Conservation (phyloP, 1,140 invertebrate genomes). For the Hydropsyche tenuis region DNA sequence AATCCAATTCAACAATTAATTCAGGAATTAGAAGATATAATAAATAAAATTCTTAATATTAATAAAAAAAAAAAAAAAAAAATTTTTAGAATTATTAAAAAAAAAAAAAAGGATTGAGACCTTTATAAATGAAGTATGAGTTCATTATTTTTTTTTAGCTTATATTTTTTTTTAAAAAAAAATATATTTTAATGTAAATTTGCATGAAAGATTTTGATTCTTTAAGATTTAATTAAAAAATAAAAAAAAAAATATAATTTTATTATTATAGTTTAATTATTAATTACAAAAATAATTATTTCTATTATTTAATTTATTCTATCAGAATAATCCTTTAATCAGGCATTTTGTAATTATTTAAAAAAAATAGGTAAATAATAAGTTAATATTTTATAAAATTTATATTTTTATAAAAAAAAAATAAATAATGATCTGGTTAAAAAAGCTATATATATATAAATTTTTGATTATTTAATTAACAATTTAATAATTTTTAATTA, state of each 20-base stretch:
- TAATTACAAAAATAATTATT: no score
- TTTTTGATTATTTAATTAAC: constrained; percentile 47
- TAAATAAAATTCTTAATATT: constrained; percentile 59
- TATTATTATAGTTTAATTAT: no score
- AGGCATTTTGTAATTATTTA: constrained; percentile 59
- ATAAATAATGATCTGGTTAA: constrained; percentile 47
- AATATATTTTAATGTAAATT: constrained; percentile 52
- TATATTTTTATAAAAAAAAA: constrained; percentile 30
- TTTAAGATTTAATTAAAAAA: no score
- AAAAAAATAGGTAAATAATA: no score
- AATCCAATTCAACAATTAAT: constrained; percentile 63
- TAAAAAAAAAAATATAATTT: no score
- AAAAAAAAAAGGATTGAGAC: constrained; percentile 59
- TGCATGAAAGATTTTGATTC: no score
- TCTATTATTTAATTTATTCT: constrained; percentile 62
- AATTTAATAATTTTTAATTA: constrained; percentile 46
- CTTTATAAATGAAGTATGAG: constrained; percentile 62
- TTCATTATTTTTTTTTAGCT: constrained; percentile 62
- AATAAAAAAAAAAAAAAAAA: constrained; percentile 46
- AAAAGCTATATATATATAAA: constrained; percentile 45
- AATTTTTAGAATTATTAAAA: no score
- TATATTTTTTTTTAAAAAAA: constrained; percentile 62
- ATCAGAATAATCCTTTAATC: constrained; percentile 65
- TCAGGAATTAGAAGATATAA: constrained; percentile 61
- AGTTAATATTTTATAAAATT: constrained; percentile 13